Evolutionary conservation across 2,797 vertebrate species (phyloP).

Genomic region (Vipera latastei): DNA sequence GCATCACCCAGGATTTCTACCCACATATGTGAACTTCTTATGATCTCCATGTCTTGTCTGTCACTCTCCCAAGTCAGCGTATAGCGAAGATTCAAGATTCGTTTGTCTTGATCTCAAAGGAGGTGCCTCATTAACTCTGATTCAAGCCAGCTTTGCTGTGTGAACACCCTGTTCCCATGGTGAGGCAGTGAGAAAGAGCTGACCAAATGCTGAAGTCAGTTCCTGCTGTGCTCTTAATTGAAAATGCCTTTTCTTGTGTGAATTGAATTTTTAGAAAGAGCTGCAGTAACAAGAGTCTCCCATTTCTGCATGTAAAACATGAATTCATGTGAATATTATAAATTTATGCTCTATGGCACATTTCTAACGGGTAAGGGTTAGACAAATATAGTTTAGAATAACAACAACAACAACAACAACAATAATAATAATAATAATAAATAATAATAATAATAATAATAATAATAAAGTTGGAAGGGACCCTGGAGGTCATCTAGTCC

Average conservation of each 20-base stretch:
- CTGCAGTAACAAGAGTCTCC: neutral
- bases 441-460: no score
- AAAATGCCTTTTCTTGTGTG: neutral
- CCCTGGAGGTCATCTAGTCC: no score
- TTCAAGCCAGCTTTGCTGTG: neutral
- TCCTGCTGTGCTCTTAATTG: conserved; percentile 13
- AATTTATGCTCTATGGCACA: neutral
- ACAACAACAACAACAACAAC: no score
- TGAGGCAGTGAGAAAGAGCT: conserved; percentile 12
- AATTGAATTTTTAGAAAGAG: neutral
- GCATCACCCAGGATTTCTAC: neutral
- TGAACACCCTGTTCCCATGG: neutral
- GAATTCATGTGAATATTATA: neutral
- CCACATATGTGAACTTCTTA: neutral
- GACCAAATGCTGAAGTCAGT: conserved; percentile 22
- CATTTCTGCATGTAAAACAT: neutral
- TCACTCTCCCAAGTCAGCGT: neutral
- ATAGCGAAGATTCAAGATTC: neutral
- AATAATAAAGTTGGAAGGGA: no score
- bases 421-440: no score
- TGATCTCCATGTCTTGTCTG: neutral
- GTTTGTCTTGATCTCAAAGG: neutral
- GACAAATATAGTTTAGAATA: neutral
- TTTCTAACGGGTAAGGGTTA: neutral
- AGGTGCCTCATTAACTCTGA: neutral